Evolutionary conservation across 2,113 vertebrate genomes (phyloP).

Genomic region (Leptocoma aspasia): DNA sequence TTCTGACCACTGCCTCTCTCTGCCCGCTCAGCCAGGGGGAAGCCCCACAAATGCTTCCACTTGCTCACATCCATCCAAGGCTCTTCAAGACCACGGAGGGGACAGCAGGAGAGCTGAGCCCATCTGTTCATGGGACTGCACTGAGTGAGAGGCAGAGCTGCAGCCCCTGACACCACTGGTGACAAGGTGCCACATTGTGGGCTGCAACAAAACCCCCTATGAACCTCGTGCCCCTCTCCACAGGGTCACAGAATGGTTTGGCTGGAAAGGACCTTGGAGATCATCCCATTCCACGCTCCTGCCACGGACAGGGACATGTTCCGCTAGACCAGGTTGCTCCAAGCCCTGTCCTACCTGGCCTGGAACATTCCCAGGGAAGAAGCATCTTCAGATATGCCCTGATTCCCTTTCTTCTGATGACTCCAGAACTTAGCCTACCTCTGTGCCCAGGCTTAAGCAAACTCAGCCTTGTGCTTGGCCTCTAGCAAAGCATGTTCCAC

Average conservation of each 20-base stretch:
- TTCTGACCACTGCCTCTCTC: background rate
- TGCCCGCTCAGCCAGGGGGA: fast-evolving
- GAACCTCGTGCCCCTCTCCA: background rate
- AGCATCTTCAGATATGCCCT: background rate
- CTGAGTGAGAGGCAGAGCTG: background rate
- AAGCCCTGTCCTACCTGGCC: fast-evolving
- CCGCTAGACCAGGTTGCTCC: background rate
- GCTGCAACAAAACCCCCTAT: fast-evolving
- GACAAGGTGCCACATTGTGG: fast-evolving
- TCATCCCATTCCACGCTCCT: fast-evolving
- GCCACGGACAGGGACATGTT: background rate
- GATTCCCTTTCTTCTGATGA: background rate
- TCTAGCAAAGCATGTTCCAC: background rate
- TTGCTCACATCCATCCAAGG: fast-evolving
- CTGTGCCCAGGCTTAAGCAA: background rate
- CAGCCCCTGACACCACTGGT: background rate
- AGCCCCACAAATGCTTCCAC: background rate
- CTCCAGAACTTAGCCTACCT: background rate
- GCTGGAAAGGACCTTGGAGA: too few relatives aligned
- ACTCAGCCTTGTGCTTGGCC: fast-evolving
- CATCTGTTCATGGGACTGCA: background rate
- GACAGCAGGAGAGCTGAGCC: background rate
- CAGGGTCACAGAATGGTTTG: background rate
- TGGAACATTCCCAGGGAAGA: background rate
- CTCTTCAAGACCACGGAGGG: fast-evolving